Evolutionary conservation across 2,113 vertebrate species (phyloP), one percentile per base, ranked within the genome.

Genomic region (Vulpes lagopus): DNA sequence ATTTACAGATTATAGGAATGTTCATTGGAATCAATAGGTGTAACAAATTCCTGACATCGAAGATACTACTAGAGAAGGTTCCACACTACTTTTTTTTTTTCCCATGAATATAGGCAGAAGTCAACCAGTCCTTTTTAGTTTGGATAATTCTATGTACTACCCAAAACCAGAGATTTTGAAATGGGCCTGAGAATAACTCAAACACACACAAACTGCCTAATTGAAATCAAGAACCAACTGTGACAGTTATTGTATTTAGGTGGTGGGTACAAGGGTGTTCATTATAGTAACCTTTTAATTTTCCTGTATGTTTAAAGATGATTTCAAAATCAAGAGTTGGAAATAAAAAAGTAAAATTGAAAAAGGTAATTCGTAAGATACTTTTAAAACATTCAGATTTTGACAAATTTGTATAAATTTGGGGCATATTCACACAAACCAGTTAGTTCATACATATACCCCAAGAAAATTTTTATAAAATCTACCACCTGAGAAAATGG

Each of bases 61-160:
- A 59, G 16, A 64, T 27, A 57, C 43, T 60, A 69, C 8, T 62
- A 82, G 9, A 27, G 11, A 91, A 91, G 35, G 8, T 64, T 81
- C n/a, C 65, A 9, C 35, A 2, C 10, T 35, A 7, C 7, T 15
- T 17, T 60, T 32, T 60, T 91, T 32, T 57, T 17, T 11, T 2
- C 43, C 5, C 64, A 73, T 89, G 11, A 11, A 67, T 23, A 85
- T 7, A 81, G 17, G 22, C 25, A 93, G 19, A 89, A 84, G 49
- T 71, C 85, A 88, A 30, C 23, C n/a, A 53, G 8, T 65, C 11
- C 55, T 51, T 49, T 43, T 60, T 11, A 78, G 30, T 83, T 57
- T 53, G 35, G 81, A 86, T 93, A 95, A 74, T 49, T 94, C 43
- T 80, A 8, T 84, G n/a, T 51, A 87, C 30, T 62, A 96, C 67